These are phyloP conservation scores for Leptinotarsa peninsularis DNA, from an alignment of 2,888 invertebrate genomes.

Conservation along the genomic window DNA sequence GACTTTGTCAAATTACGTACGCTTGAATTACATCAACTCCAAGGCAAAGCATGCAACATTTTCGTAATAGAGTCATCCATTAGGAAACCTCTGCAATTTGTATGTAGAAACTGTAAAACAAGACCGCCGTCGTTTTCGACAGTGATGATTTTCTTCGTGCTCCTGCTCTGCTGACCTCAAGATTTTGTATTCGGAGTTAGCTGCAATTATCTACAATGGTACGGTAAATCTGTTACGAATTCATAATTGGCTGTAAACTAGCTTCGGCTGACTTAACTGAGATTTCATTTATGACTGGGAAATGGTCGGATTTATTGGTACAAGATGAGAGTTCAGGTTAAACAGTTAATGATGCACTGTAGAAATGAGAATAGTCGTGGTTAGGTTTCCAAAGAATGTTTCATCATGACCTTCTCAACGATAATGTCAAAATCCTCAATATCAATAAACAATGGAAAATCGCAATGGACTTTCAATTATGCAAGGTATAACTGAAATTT, in stretches of 20 bases:
- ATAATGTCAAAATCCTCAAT: no score
- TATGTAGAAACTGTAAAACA: constrained; percentile 27
- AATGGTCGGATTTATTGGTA: neutral
- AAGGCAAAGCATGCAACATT: constrained; percentile 20
- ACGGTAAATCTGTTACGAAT: constrained; percentile 31
- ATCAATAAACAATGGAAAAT: no score
- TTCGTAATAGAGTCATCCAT: constrained; percentile 30
- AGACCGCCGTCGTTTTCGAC: constrained; percentile 16
- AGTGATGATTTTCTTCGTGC: constrained; percentile 32
- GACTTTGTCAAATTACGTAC: constrained; percentile 19
- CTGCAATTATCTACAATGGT: constrained; percentile 29
- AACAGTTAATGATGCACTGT: neutral
- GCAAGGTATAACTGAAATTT: no score
- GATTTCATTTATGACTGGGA: neutral
- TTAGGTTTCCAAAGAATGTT: no score
- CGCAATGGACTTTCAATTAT: no score
- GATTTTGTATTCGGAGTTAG: constrained; percentile 34
- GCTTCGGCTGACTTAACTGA: constrained; percentile 5
- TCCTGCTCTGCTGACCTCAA: constrained; percentile 31
- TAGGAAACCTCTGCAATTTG: constrained; percentile 26
- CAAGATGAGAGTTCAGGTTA: neutral
- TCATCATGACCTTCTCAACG: no score
- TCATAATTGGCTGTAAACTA: constrained; percentile 35
- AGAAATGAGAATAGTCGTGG: neutral
- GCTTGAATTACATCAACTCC: neutral